phyloP scores from a whole-genome alignment of 2,888 invertebrate species.

The Tipula vernalis region DNA sequence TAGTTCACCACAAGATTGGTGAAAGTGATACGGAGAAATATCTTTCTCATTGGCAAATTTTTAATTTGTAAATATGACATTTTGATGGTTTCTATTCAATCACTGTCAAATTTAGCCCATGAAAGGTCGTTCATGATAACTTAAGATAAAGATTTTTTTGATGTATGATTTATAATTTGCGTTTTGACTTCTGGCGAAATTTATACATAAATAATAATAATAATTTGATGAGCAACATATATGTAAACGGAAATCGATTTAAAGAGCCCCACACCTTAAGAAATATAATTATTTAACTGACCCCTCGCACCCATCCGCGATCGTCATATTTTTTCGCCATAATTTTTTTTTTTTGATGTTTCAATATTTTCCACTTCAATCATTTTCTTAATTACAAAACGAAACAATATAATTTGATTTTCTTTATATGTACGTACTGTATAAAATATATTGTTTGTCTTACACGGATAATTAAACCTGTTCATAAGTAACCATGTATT shows the following conservation, averaged over 20 bases:
- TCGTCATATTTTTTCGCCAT: background rate
- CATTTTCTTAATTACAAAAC: conserved; percentile 4
- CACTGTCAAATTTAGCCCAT: background rate
- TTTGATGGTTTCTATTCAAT: background rate
- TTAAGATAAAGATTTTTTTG: background rate
- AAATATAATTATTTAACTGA: background rate
- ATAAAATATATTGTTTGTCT: background rate
- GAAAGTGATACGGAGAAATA: background rate
- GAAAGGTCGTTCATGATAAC: background rate
- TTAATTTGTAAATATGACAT: background rate
- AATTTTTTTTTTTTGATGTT: background rate
- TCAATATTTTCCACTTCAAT: background rate
- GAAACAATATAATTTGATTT: background rate
- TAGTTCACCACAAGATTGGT: background rate
- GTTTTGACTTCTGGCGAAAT: too few relatives aligned
- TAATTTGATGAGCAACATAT: background rate
- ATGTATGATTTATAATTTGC: background rate
- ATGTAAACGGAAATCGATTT: background rate
- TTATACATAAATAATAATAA: too few relatives aligned
- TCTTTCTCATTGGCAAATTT: background rate
- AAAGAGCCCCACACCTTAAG: background rate
- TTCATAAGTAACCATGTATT: background rate
- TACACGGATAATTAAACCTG: conserved; percentile 4
- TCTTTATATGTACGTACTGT: background rate
- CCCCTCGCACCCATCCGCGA: background rate